Evolutionary conservation across 2,113 vertebrate species (phyloP), one percentile per base, ranked within the genome.

Genomic region (cat (Felis catus)): DNA sequence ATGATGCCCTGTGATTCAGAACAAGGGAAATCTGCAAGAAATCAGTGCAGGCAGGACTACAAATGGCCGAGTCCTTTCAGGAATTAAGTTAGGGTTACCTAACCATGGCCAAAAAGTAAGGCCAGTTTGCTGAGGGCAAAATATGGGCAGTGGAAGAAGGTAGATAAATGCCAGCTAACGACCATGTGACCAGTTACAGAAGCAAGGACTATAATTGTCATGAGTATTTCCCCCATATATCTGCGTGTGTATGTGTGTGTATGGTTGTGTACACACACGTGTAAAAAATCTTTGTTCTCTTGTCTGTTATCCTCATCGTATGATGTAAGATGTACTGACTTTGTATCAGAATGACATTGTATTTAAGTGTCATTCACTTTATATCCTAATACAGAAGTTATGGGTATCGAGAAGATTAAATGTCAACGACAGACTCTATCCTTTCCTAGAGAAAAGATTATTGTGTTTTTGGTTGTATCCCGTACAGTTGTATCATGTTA

Each of bases 401-500:
- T 6, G 11, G 36, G 13, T 18, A 36, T 71, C 41, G 76, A 39
- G 61, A 45, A 55, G 19, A 16, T 13, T 15, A 29, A 70, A 14
- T 27, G 33, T 83, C 45, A 83, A 6, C 2, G 4, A 4, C 19
- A 2, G 0, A 33, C 3, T 21, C 53, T 23, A 1, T 48, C 12
- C 7, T 9, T 19, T 33, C 39, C 9, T 29, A 18, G 39, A 21
- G 7, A 12, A 7, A 55, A 13, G 15, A 31, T 14, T 7, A 21
- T 31, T 70, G 10, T 23, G 29, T 9, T 12, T 74, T 27, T 29
- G 36, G 13, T 79, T 63, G 2, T 27, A 6, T 29, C 15, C 14
- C 29, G 1, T 13, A 19, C 5, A 19, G 29, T 4, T 15, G 25
- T 23, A 0, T n/a, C 23, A 0, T 4, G 7, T 41, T 14, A 31